Evolutionary conservation across 2,888 invertebrate species (phyloP).

Genomic region (Mallateleia sp.): DNA sequence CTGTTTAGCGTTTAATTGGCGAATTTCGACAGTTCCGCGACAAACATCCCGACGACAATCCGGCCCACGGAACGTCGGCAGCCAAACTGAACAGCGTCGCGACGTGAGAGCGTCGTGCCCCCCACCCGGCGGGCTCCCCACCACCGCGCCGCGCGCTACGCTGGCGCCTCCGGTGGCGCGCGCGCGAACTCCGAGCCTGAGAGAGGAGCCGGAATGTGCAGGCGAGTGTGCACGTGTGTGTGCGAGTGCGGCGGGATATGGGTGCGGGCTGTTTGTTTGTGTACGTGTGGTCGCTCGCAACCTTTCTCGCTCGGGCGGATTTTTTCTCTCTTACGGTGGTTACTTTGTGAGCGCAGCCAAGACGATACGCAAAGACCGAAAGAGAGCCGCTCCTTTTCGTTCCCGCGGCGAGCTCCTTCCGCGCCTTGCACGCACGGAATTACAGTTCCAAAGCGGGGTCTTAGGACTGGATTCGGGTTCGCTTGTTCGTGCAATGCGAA

Average conservation of each 20-base stretch:
- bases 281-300: conserved; percentile 68
- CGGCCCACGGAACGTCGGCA: conserved; percentile 77
- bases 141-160: conserved; percentile 19
- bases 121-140: conserved; percentile 70
- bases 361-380: conserved; percentile 65
- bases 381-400: conserved; percentile 72
- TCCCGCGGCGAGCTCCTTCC: conserved; percentile 57
- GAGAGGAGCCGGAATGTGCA: conserved; percentile 66
- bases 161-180: conserved; percentile 61
- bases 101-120: conserved; percentile 78
- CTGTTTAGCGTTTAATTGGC: conserved; percentile 48
- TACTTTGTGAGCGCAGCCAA: conserved; percentile 70
- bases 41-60: conserved; percentile 73
- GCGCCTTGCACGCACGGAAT: conserved; percentile 56
- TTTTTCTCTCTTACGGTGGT: conserved; percentile 64
- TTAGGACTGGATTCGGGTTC: conserved; percentile 3
- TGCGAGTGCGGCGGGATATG: conserved; percentile 2
- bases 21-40: conserved; percentile 59
- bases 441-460: conserved; percentile 22
- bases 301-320: conserved; percentile 68
- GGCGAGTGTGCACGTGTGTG: conserved; percentile 12
- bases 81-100: conserved; percentile 79
- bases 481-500: not conserved
- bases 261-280: conserved; percentile 49
- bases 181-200: conserved; percentile 57